Evolutionary conservation across 2,113 vertebrate species (phyloP).

Genomic region (Larimichthys polyactis): DNA sequence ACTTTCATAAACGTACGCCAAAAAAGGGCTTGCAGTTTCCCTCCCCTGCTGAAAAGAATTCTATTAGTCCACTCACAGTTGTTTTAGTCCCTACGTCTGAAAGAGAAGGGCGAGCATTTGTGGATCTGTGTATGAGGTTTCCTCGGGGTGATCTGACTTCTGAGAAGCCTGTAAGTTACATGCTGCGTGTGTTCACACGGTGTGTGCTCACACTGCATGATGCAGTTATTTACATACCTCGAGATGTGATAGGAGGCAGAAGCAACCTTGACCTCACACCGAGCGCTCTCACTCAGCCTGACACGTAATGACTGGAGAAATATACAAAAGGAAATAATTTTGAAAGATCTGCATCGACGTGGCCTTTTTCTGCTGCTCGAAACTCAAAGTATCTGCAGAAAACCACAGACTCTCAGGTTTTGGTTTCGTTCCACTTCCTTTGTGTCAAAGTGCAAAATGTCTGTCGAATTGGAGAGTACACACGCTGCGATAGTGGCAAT

Average conservation of each 20-base stretch:
- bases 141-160: background rate
- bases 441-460: background rate
- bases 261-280: background rate
- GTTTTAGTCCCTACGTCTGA: background rate
- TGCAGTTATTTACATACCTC: background rate
- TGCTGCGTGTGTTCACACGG: no score
- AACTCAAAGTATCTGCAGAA: background rate
- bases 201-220: background rate
- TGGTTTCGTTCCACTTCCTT: background rate
- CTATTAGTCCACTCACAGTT: background rate
- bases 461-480: no score
- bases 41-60: background rate
- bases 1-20: constrained; percentile 27
- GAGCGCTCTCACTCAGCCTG: background rate
- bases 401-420: constrained; percentile 8
- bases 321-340: background rate
- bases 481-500: background rate
- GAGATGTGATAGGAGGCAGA: background rate
- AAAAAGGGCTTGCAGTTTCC: constrained; percentile 33
- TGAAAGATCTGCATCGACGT: background rate
- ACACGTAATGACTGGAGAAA: background rate
- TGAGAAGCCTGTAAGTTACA: background rate
- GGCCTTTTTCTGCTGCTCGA: background rate
- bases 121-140: background rate
- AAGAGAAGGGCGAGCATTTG: background rate